These are phyloP conservation scores for Phragmatobia fuliginosa DNA, from an alignment of 2,888 invertebrate genomes.

Conservation along the genomic window DNA sequence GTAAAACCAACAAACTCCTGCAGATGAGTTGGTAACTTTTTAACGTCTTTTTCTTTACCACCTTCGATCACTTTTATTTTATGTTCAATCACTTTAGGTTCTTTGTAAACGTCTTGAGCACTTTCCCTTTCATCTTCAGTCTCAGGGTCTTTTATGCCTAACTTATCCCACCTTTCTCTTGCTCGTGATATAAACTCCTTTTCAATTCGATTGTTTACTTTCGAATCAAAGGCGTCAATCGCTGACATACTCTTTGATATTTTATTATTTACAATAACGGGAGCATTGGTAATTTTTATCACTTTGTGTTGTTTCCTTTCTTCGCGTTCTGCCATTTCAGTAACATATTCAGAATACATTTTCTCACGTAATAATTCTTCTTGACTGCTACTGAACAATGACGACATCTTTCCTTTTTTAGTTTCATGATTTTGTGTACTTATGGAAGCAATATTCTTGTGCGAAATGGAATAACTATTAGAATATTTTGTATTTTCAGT, in stretches of 20 bases:
- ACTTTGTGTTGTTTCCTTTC: slow-evolving; percentile 93
- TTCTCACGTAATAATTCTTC: slow-evolving; percentile 91
- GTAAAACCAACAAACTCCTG: slow-evolving; percentile 92
- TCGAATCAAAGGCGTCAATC: slow-evolving; percentile 70
- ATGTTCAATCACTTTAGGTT: slow-evolving; percentile 79
- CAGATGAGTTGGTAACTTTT: slow-evolving; percentile 91
- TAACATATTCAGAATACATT: slow-evolving; percentile 95
- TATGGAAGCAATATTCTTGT: slow-evolving; percentile 77
- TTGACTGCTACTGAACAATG: slow-evolving; percentile 87
- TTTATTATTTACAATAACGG: slow-evolving; percentile 56
- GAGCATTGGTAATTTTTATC: slow-evolving; percentile 90
- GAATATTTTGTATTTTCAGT: slow-evolving; percentile 58
- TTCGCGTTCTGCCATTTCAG: slow-evolving; percentile 92
- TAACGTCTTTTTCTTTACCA: slow-evolving; percentile 86
- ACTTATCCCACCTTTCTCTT: slow-evolving; percentile 89
- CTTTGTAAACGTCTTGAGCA: slow-evolving; percentile 67
- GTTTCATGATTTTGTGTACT: slow-evolving; percentile 47
- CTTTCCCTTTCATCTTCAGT: slow-evolving; percentile 87
- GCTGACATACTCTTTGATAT: slow-evolving; percentile 76
- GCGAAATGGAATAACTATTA: slow-evolving; percentile 76
- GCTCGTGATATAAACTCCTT: slow-evolving; percentile 93
- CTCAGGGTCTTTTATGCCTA: slow-evolving; percentile 89
- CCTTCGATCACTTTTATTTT: slow-evolving; percentile 90
- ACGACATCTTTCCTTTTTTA: slow-evolving; percentile 64
- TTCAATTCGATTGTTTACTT: slow-evolving; percentile 87